Conservation (phyloP, 2,113 vertebrate species). For the Tauraco erythrolophus region DNA sequence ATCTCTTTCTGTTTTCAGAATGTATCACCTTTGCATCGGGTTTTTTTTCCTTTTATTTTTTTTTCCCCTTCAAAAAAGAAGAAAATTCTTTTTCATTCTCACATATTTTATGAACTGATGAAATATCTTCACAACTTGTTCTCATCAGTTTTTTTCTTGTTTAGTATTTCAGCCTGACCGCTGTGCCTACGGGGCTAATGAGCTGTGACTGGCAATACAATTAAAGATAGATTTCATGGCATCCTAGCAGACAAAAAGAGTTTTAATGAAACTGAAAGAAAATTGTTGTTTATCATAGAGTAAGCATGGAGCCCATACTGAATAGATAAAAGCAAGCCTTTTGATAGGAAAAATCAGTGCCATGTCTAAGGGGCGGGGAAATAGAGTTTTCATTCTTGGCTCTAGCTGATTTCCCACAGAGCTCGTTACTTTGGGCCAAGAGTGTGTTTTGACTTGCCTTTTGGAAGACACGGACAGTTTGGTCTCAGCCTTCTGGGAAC, state of each 20-base stretch:
- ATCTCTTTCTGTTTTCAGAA: neutral
- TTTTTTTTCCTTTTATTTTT: fast-evolving
- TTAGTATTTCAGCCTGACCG: slow-evolving; percentile 19
- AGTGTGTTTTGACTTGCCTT: neutral
- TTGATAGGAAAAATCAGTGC: neutral
- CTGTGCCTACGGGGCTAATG: neutral
- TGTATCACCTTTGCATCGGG: neutral
- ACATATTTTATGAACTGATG: neutral
- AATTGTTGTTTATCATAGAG: neutral
- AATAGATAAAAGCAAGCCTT: slow-evolving; percentile 11
- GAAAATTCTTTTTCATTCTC: neutral
- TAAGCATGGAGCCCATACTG: neutral
- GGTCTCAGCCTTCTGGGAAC: neutral
- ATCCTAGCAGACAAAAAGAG: neutral
- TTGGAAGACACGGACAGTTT: neutral
- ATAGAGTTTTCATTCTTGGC: neutral
- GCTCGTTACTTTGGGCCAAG: neutral
- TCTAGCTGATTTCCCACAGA: neutral
- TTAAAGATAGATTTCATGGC: slow-evolving; percentile 6
- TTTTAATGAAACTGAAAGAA: slow-evolving; percentile 48
- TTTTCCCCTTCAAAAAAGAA: neutral
- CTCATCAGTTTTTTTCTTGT: neutral
- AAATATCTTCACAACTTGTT: neutral
- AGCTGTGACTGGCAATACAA: slow-evolving; percentile 7
- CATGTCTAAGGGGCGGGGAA: neutral